These are phyloP conservation scores for Caracal caracal DNA, from an alignment of 2,113 vertebrate species.

Conservation along the genomic window DNA sequence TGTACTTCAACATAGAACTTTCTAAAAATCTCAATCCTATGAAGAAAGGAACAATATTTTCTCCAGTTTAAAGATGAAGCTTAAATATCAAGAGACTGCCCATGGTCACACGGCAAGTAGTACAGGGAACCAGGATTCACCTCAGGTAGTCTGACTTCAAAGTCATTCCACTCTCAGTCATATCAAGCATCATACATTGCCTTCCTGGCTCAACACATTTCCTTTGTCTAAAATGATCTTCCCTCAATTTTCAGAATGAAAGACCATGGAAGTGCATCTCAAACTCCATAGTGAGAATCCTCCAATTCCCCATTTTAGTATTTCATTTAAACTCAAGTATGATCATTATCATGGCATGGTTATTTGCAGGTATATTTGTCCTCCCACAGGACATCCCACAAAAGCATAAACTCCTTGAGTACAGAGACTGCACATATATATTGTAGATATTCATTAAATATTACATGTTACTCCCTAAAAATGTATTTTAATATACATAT, in stretches of 20 bases:
- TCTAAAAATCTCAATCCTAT: background rate
- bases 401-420: background rate
- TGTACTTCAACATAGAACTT: background rate
- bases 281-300: background rate
- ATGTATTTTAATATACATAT: background rate
- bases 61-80: background rate
- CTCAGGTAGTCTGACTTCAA: background rate
- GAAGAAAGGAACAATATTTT: background rate
- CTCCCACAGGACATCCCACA: background rate
- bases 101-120: background rate
- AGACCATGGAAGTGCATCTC: background rate
- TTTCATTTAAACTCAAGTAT: constrained; percentile 30
- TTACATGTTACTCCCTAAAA: background rate
- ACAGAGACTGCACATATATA: background rate
- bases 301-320: constrained; percentile 38
- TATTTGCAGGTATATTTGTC: background rate
- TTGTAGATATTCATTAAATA: background rate
- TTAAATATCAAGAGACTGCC: background rate
- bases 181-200: background rate
- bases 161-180: background rate
- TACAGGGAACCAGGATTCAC: background rate
- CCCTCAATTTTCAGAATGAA: constrained; percentile 16
- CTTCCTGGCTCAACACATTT: background rate
- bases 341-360: background rate
- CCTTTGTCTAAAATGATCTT: background rate